A percentile compares a stretch with the other conserved stretches of the same genome.
Evolutionary conservation across 1,140 invertebrate species (phyloP).

Genomic region (Sweltsa coloradensis): DNA sequence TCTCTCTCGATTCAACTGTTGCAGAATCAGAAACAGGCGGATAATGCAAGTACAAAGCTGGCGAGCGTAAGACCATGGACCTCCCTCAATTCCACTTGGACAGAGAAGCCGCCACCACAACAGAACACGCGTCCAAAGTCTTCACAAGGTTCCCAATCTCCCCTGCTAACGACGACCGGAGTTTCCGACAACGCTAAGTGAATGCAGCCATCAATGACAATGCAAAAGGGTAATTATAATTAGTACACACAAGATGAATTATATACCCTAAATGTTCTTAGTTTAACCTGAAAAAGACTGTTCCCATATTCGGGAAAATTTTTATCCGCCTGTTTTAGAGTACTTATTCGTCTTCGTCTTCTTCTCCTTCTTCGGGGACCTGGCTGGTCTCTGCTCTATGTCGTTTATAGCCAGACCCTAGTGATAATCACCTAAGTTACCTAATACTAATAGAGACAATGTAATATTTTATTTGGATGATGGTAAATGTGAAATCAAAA

Average conservation of each 20-base stretch:
- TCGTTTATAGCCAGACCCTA: too few species aligned
- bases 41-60: background rate
- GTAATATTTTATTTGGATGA: background rate
- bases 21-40: background rate
- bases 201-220: too few species aligned
- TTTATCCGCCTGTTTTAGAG: too few species aligned
- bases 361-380: too few species aligned
- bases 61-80: background rate
- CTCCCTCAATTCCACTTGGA: background rate
- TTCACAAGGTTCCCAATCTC: conserved; percentile 4
- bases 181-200: background rate
- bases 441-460: background rate
- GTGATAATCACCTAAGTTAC: background rate
- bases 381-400: too few species aligned
- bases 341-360: too few species aligned
- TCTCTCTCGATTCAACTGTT: conserved; percentile 5
- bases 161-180: background rate
- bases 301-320: too few species aligned
- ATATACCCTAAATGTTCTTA: background rate
- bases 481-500: background rate
- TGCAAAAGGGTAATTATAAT: background rate
- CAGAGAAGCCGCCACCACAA: background rate
- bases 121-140: background rate
- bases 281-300: background rate
- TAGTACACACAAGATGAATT: background rate